Evolutionary conservation across 2,797 vertebrate species (phyloP).

Genomic region (Buceros bicornis): DNA sequence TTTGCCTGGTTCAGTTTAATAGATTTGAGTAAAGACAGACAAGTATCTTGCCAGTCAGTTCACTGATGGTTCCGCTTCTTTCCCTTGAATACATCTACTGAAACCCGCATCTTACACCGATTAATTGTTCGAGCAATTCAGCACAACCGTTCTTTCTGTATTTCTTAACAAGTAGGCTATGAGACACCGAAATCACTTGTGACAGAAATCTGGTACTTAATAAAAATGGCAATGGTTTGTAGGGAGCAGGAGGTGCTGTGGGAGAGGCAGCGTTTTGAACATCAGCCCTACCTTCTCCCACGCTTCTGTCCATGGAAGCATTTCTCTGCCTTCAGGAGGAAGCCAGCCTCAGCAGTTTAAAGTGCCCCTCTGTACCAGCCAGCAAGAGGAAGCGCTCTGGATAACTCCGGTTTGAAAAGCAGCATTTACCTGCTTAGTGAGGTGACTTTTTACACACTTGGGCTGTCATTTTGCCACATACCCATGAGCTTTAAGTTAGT

Average conservation of each 20-base stretch:
- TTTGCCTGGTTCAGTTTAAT: not conserved
- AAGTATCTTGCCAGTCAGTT: not conserved
- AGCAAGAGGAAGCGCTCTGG: not conserved
- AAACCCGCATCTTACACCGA: not conserved
- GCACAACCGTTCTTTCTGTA: fast-evolving
- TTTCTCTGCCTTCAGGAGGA: not conserved
- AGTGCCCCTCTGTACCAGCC: fast-evolving
- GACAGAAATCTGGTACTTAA: not conserved
- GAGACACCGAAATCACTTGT: not conserved
- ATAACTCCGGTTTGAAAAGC: not conserved
- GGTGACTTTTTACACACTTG: slow-evolving; percentile 13
- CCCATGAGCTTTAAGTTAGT: not conserved
- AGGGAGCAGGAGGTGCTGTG: not conserved
- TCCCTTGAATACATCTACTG: not conserved
- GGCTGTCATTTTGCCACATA: not conserved
- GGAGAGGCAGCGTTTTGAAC: not conserved
- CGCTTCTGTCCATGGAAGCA: not conserved
- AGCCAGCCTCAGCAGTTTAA: not conserved
- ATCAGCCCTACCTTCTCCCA: not conserved
- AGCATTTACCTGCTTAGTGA: not conserved
- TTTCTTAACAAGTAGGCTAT: not conserved
- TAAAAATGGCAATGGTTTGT: not conserved
- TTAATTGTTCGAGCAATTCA: fast-evolving
- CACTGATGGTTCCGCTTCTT: not conserved
- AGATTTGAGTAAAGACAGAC: not conserved